Evolutionary conservation across 2,888 invertebrate species (phyloP).

Genomic region (Mylabris sibirica): DNA sequence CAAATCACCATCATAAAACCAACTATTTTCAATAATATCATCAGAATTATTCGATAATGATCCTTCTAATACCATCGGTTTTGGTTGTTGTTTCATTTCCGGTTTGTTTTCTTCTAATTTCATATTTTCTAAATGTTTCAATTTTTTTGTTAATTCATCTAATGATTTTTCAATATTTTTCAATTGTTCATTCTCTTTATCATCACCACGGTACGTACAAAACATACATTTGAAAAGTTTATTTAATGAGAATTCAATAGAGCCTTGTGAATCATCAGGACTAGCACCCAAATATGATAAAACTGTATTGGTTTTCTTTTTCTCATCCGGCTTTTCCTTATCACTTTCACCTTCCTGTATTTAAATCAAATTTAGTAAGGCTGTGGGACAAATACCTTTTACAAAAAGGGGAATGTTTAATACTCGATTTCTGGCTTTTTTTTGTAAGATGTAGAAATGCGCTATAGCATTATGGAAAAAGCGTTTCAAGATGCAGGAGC

Average conservation of each 20-base stretch:
- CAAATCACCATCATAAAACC: conserved; percentile 75
- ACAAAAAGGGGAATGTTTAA: no score
- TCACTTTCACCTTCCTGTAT: conserved; percentile 75
- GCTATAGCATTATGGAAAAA: no score
- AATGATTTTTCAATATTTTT: conserved; percentile 55
- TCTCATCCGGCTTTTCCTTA: conserved; percentile 74
- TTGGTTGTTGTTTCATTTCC: neutral
- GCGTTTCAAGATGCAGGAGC: no score
- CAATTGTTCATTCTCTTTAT: conserved; percentile 61
- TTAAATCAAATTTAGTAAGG: conserved; percentile 60
- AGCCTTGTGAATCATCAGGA: conserved; percentile 58
- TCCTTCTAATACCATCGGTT: conserved; percentile 25
- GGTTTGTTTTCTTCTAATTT: conserved; percentile 20
- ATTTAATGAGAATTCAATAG: conserved; percentile 64
- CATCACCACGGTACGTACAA: conserved; percentile 61
- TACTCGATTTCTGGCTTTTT: no score
- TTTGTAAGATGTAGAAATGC: no score
- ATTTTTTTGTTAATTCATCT: conserved; percentile 58
- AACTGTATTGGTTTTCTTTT: conserved; percentile 55
- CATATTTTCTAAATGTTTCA: conserved; percentile 60
- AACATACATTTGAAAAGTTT: conserved; percentile 66
- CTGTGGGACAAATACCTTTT: no score
- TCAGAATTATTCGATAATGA: conserved; percentile 65
- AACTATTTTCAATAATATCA: conserved; percentile 56
- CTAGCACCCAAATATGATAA: conserved; percentile 53